phyloP scores from a whole-genome alignment of 2,888 invertebrate species.

The Drosophila macrospina region DNA sequence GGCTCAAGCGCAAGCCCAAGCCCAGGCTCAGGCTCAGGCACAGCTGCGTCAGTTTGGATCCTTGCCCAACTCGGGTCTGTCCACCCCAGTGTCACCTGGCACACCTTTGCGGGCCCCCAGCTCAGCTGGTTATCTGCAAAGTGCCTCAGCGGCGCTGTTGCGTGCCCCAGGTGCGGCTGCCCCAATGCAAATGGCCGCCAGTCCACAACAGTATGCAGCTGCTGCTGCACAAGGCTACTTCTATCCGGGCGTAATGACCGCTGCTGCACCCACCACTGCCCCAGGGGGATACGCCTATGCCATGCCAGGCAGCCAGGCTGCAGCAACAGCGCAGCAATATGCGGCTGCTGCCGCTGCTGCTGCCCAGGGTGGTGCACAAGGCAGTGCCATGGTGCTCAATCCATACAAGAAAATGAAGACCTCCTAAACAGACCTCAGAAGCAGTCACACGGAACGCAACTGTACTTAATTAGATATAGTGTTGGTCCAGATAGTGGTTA shows the following conservation, averaged over 20 bases:
- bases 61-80: conserved; percentile 66
- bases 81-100: conserved; percentile 67
- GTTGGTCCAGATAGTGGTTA: conserved; percentile 45
- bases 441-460: conserved; percentile 20
- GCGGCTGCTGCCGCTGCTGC: conserved; percentile 75
- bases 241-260: conserved; percentile 85
- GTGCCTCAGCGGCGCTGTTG: conserved; percentile 46
- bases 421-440: conserved; percentile 83
- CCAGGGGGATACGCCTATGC: conserved; percentile 86
- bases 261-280: conserved; percentile 60
- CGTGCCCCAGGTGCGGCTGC: conserved; percentile 60
- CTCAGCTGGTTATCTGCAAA: conserved; percentile 65
- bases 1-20: conserved; percentile 38
- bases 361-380: conserved; percentile 43
- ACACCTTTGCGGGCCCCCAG: conserved; percentile 62
- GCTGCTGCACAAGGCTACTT: conserved; percentile 83
- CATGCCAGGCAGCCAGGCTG: conserved; percentile 58
- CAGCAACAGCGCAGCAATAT: conserved; percentile 79
- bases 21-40: conserved; percentile 52
- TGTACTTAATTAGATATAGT: conserved; percentile 60
- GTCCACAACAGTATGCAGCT: conserved; percentile 65
- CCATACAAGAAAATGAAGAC: conserved; percentile 97
- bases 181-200: conserved; percentile 60
- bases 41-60: conserved; percentile 66
- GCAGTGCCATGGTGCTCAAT: conserved; percentile 88